phyloP scores from a whole-genome alignment of 2,797 vertebrate genomes.

The Acestrorhynchus altus region DNA sequence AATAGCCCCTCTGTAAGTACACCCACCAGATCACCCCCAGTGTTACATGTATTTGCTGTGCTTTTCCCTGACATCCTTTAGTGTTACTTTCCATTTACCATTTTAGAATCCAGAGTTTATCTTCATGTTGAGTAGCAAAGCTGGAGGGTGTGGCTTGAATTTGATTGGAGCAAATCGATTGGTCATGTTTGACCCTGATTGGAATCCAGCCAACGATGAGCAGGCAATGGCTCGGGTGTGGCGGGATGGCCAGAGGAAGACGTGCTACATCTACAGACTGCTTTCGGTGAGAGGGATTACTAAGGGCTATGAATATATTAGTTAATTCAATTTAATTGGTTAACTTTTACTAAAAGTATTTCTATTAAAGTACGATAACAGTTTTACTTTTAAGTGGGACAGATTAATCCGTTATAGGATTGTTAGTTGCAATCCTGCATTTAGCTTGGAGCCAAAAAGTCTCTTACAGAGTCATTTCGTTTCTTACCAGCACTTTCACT shows the following conservation, averaged over 20 bases:
- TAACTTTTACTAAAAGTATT: too few relatives aligned
- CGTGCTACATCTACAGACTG: conserved; percentile 94
- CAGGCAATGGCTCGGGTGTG: conserved; percentile 98
- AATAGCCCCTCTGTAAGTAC: conserved; percentile 87
- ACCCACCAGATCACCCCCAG: neutral
- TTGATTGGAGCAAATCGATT: conserved; percentile 96
- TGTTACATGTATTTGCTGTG: neutral
- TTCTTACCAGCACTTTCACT: too few relatives aligned
- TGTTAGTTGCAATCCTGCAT: too few relatives aligned
- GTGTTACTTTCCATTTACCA: neutral
- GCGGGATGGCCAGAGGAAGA: conserved; percentile 97
- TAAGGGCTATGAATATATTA: too few relatives aligned
- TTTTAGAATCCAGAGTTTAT: conserved; percentile 92
- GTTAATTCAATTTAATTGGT: too few relatives aligned
- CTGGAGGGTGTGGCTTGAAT: conserved; percentile 95
- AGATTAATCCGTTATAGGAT: too few relatives aligned
- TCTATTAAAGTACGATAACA: too few relatives aligned
- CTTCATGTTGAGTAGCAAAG: conserved; percentile 99
- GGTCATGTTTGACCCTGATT: conserved; percentile 98
- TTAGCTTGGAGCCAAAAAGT: too few relatives aligned
- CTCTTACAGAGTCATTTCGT: too few relatives aligned
- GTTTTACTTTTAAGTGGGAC: too few relatives aligned
- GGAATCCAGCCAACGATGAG: conserved; percentile 98
- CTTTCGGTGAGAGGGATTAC: conserved; percentile 83
- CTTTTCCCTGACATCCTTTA: neutral